phyloP scores from a whole-genome alignment of 2,888 invertebrate genomes.

The Odontocolon sp. region DNA sequence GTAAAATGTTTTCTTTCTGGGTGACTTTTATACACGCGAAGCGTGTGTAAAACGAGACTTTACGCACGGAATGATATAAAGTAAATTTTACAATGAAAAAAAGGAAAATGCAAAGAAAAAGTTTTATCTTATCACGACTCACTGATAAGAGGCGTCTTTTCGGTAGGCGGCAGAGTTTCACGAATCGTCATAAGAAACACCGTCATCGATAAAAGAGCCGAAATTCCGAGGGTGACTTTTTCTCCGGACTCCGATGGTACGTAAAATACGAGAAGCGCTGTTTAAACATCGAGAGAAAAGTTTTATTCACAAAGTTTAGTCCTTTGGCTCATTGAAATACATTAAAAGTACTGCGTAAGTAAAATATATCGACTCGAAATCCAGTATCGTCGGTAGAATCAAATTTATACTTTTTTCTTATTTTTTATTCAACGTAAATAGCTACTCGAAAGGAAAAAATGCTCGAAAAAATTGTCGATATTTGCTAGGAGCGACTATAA shows the following conservation, averaged over 20 bases:
- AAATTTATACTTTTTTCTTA: too few relatives aligned
- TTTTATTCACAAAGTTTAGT: slow-evolving; percentile 10
- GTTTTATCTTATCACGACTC: slow-evolving; percentile 78
- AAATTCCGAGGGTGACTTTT: slow-evolving; percentile 93
- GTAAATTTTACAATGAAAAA: background rate
- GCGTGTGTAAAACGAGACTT: too few relatives aligned
- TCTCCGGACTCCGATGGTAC: slow-evolving; percentile 94
- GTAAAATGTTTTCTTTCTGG: too few relatives aligned
- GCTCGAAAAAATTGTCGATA: too few relatives aligned
- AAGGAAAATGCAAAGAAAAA: background rate
- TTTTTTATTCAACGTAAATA: too few relatives aligned
- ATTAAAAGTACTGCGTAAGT: too few relatives aligned
- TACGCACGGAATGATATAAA: too few relatives aligned
- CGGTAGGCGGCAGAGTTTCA: slow-evolving; percentile 92
- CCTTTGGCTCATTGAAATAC: too few relatives aligned
- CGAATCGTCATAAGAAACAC: slow-evolving; percentile 94
- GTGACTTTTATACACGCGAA: background rate
- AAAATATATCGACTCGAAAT: too few relatives aligned
- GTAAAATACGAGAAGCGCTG: slow-evolving; percentile 92
- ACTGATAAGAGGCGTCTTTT: slow-evolving; percentile 94
- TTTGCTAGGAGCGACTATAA: too few relatives aligned
- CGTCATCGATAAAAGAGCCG: slow-evolving; percentile 93
- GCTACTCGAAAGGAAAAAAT: too few relatives aligned
- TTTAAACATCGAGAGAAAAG: slow-evolving; percentile 64
- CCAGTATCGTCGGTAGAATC: too few relatives aligned